These are phyloP conservation scores for Microcebus murinus DNA, from an alignment of 2,113 vertebrate genomes.

Conservation along the genomic window DNA sequence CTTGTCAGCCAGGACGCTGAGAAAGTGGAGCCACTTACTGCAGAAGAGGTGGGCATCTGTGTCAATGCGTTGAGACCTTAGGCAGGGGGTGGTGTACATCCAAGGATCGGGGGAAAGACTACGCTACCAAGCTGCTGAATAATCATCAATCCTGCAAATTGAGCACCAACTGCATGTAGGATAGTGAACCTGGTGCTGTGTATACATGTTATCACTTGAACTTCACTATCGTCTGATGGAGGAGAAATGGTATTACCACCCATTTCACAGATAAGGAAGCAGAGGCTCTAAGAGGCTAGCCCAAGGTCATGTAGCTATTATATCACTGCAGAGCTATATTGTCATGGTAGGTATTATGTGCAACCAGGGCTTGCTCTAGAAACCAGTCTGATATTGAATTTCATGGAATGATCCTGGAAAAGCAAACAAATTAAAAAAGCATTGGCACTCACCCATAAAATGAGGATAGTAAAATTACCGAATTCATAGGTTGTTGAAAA, in stretches of 20 bases:
- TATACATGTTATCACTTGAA: not conserved
- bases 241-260: no score
- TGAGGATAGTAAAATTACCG: not conserved
- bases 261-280: not conserved
- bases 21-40: constrained; percentile 71
- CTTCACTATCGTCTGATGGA: not conserved
- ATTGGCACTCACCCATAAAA: not conserved
- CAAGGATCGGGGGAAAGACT: not conserved
- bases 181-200: not conserved
- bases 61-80: not conserved
- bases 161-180: rapidly evolving
- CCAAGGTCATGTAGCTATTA: not conserved
- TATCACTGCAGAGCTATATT: not conserved
- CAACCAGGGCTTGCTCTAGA: not conserved
- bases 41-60: constrained; percentile 76
- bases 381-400: not conserved
- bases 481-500: not conserved
- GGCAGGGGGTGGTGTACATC: not conserved
- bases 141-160: not conserved
- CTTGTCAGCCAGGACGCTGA: constrained; percentile 74
- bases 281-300: not conserved
- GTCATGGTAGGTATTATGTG: not conserved
- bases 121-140: not conserved
- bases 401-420: not conserved
- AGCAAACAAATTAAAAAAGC: not conserved